These are phyloP conservation scores for Aleiodes alternator DNA, from an alignment of 2,888 invertebrate species.

Conservation along the genomic window DNA sequence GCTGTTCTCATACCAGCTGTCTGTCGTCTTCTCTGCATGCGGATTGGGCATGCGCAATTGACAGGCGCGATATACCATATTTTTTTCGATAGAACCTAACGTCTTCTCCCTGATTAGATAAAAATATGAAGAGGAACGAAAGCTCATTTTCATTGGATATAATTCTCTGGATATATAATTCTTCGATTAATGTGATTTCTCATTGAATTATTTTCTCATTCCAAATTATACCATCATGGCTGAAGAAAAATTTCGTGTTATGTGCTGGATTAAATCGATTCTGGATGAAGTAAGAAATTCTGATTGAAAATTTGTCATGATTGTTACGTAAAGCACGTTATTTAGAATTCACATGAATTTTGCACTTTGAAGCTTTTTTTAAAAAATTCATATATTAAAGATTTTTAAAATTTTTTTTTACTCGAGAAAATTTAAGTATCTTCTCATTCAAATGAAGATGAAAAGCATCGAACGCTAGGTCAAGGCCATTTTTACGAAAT, in stretches of 20 bases:
- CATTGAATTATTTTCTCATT: background rate
- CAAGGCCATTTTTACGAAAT: no score
- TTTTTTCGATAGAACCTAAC: background rate
- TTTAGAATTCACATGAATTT: background rate
- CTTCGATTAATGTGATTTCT: background rate
- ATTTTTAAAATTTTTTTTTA: no score
- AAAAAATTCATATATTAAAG: no score
- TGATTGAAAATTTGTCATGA: background rate
- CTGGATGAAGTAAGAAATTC: constrained; percentile 18
- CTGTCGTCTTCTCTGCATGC: constrained; percentile 50
- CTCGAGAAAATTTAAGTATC: no score
- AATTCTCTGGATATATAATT: background rate
- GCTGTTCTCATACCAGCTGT: constrained; percentile 61
- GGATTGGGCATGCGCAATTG: constrained; percentile 34
- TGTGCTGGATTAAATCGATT: constrained; percentile 22
- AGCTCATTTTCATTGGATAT: background rate
- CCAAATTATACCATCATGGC: background rate
- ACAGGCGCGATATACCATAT: background rate
- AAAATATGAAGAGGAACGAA: background rate
- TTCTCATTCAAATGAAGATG: no score
- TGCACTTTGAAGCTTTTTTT: no score
- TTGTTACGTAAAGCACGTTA: constrained; percentile 6
- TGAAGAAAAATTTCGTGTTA: constrained; percentile 14
- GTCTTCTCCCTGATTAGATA: background rate
- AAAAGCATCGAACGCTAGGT: no score